These are phyloP conservation scores for Drosophila tripunctata DNA, from an alignment of 2,888 invertebrate species.

Conservation along the genomic window DNA sequence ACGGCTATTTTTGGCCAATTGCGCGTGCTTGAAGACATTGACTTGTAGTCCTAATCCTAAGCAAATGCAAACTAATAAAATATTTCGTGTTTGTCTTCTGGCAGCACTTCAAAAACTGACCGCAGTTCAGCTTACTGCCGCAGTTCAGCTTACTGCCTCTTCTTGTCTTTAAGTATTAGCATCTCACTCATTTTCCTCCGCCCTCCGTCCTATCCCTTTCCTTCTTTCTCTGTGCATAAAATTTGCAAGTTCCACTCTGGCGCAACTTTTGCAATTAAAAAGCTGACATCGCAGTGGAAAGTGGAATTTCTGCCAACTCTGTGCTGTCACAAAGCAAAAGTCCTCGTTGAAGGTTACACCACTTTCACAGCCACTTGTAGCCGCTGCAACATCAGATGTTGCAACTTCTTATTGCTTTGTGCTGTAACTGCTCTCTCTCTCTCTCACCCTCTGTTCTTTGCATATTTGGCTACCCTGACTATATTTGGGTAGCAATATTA, in stretches of 20 bases:
- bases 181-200: neutral
- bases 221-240: conserved; percentile 52
- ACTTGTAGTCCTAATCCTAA: neutral
- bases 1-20: conserved; percentile 14
- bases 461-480: neutral
- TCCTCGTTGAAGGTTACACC: conserved; percentile 7
- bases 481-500: neutral
- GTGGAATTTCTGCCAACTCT: conserved; percentile 43
- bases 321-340: conserved; percentile 20
- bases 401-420: neutral
- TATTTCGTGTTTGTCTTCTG: conserved; percentile 25
- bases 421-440: neutral
- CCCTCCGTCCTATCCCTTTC: neutral
- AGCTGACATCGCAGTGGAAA: conserved; percentile 56
- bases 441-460: neutral
- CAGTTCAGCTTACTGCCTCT: conserved; percentile 1
- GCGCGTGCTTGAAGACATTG: conserved; percentile 10
- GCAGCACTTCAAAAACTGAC: conserved; percentile 41
- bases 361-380: conserved; percentile 37
- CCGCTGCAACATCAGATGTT: conserved; percentile 27
- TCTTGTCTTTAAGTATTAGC: neutral
- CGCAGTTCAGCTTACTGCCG: conserved; percentile 18
- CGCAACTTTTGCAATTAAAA: conserved; percentile 72
- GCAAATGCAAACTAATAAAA: conserved; percentile 49
- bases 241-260: conserved; percentile 42